A percentile compares a stretch with the other conserved stretches of the same genome.
These are phyloP conservation scores for Sycobia sp. DNA, from an alignment of 1,140 invertebrate species.

Conservation along the genomic window DNA sequence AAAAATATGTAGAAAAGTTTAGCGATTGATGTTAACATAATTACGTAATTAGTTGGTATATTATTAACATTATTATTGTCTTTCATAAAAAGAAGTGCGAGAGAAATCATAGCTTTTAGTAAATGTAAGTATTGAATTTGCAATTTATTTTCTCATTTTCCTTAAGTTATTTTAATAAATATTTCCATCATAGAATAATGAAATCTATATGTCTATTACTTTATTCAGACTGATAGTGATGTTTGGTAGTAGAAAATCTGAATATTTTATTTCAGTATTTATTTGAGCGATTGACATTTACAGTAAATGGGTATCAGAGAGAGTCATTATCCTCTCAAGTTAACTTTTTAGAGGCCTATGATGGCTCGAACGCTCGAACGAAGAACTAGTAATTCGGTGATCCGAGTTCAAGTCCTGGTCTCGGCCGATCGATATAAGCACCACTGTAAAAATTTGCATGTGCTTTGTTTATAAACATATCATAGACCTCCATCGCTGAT, in stretches of 20 bases:
- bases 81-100: conserved; percentile 16
- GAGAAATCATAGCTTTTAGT: conserved; percentile 12
- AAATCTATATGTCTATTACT: conserved; percentile 22
- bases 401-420: no score
- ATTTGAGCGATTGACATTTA: no score
- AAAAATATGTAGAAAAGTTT: conserved; percentile 25
- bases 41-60: conserved; percentile 17
- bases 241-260: conserved; percentile 7
- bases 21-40: conserved; percentile 27
- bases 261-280: no score
- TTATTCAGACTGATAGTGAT: conserved; percentile 50
- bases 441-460: no score
- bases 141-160: conserved; percentile 23
- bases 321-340: no score
- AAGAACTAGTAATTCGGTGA: no score
- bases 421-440: no score
- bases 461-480: no score
- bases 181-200: conserved; percentile 6
- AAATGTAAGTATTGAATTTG: conserved; percentile 8
- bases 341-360: no score
- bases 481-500: no score
- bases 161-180: conserved; percentile 23
- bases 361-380: no score
- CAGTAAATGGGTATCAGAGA: no score
- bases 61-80: conserved; percentile 15